Conservation (phyloP, 1,140 invertebrate species). For the Nasonia vitripennis region DNA sequence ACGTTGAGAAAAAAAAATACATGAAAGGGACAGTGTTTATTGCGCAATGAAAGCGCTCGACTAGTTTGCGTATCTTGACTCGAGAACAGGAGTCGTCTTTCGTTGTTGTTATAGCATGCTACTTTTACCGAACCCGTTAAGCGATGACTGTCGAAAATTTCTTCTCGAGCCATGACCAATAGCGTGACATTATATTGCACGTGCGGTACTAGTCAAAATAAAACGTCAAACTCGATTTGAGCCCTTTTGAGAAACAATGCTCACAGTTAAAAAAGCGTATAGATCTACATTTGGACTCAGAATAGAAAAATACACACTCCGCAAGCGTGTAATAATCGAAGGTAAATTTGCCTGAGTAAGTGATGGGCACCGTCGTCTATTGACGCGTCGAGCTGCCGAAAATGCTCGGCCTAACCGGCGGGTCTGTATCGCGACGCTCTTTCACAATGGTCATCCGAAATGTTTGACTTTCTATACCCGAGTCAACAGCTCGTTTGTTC, state of each 20-base stretch:
- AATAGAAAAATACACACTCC: neutral
- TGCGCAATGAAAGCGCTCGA: neutral
- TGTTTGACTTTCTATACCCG: conserved; percentile 23
- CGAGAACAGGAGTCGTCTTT: too few relatives aligned
- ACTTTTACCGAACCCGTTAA: too few relatives aligned
- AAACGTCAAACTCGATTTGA: too few relatives aligned
- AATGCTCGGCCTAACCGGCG: neutral
- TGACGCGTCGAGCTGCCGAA: neutral
- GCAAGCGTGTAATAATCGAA: neutral
- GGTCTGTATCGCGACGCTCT: neutral
- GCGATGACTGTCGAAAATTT: too few relatives aligned
- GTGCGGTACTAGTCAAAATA: too few relatives aligned
- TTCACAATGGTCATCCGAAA: neutral
- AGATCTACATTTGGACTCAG: neutral
- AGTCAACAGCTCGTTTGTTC: neutral
- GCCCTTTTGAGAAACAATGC: too few relatives aligned
- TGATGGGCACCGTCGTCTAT: neutral
- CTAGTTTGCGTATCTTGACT: neutral
- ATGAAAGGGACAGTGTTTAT: neutral
- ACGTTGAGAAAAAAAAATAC: neutral
- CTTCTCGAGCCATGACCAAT: too few relatives aligned
- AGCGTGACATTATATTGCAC: too few relatives aligned
- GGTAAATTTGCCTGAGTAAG: neutral
- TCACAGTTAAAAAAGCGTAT: neutral
- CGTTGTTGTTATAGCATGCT: too few relatives aligned